Evolutionary conservation across 2,797 vertebrate genomes (phyloP).

Genomic region (Trachurus trachurus): DNA sequence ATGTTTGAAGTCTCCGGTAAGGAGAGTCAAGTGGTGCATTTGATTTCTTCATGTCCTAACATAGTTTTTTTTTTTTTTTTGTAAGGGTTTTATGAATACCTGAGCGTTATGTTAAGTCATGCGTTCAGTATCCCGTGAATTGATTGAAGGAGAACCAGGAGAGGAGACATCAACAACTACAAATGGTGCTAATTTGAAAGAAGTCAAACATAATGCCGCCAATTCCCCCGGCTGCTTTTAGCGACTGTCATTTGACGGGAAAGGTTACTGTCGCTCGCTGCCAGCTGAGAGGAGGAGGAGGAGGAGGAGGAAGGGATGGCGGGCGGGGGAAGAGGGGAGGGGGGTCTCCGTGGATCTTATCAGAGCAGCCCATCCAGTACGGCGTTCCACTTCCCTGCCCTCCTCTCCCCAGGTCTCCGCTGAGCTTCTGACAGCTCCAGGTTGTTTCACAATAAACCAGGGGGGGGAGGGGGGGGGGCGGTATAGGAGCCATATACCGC

Average conservation of each 20-base stretch:
- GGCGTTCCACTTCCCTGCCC: constrained; percentile 70
- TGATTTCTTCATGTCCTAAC: constrained; percentile 40
- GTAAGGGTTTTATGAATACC: constrained; percentile 41
- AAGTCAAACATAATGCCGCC: constrained; percentile 68
- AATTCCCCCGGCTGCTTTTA: constrained; percentile 63
- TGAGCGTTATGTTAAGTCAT: constrained; percentile 43
- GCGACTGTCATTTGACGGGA: constrained; percentile 66
- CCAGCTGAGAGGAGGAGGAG: constrained; percentile 37
- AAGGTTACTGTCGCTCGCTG: constrained; percentile 64
- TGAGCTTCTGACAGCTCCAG: constrained; percentile 70
- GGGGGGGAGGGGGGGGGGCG: constrained; percentile 18
- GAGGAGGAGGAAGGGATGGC: not conserved
- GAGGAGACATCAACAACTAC: constrained; percentile 37
- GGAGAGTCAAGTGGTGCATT: constrained; percentile 54
- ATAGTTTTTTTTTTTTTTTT: constrained; percentile 13
- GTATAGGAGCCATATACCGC: constrained; percentile 52
- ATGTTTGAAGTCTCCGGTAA: constrained; percentile 46
- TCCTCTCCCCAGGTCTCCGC: constrained; percentile 48
- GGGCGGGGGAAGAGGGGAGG: too few species aligned
- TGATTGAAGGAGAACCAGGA: constrained; percentile 54
- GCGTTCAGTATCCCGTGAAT: constrained; percentile 39
- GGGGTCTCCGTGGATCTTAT: constrained; percentile 75
- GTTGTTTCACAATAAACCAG: constrained; percentile 68
- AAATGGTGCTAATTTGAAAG: constrained; percentile 72
- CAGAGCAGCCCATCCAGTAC: constrained; percentile 61